A percentile compares a stretch with the other conserved stretches of the same genome.
phyloP scores from a whole-genome alignment of 2,113 vertebrate species.

The Catharus bicknelli region DNA sequence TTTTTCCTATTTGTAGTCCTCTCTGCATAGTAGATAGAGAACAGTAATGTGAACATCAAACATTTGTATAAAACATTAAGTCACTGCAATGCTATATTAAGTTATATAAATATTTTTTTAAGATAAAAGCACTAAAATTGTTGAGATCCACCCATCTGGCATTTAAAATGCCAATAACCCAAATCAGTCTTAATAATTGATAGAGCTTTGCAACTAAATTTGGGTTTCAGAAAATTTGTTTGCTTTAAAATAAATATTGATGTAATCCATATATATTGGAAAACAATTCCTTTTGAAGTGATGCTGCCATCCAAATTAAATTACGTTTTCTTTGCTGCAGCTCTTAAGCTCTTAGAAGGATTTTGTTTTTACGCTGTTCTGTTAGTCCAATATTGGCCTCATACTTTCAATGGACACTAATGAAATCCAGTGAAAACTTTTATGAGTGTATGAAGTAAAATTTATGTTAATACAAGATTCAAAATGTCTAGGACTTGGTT shows the following conservation, averaged over 20 bases:
- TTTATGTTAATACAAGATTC: neutral
- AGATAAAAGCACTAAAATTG: neutral
- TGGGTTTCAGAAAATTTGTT: neutral
- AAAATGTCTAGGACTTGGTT: neutral
- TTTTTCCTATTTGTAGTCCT: neutral
- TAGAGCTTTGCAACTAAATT: neutral
- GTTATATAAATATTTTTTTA: neutral
- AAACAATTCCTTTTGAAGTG: neutral
- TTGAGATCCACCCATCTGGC: neutral
- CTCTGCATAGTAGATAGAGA: neutral
- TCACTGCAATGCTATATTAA: neutral
- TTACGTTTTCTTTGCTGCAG: neutral
- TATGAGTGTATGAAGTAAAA: neutral
- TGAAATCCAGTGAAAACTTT: neutral
- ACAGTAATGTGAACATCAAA: neutral
- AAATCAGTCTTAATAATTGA: neutral
- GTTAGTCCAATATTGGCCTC: neutral
- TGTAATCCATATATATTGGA: neutral
- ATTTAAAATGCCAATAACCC: neutral
- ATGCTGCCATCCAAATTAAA: neutral
- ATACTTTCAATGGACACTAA: neutral
- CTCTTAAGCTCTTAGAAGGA: neutral
- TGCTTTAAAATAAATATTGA: neutral
- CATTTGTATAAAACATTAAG: neutral
- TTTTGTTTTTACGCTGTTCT: neutral